phyloP scores from a whole-genome alignment of 2,888 invertebrate species.

The Stictocephala bisonia region DNA sequence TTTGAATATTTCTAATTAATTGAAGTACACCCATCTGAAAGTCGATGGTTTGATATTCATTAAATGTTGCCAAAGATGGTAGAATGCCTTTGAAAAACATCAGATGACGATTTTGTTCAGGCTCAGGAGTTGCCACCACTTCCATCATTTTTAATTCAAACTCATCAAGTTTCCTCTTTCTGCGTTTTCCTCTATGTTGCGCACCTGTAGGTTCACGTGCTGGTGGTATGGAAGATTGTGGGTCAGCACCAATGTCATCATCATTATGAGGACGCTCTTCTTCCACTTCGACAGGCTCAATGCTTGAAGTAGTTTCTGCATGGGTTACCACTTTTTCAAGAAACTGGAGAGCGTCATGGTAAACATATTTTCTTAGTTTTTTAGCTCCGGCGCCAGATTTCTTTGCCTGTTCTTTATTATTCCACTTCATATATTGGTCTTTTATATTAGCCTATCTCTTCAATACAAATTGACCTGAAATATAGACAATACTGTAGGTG shows the following conservation, averaged over 20 bases:
- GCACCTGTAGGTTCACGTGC: background rate
- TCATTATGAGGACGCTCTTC: background rate
- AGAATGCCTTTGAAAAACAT: constrained; percentile 52
- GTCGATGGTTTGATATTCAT: constrained; percentile 50
- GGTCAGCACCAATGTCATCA: background rate
- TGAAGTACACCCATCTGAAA: constrained; percentile 50
- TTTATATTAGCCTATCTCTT: constrained; percentile 48
- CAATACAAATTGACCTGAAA: constrained; percentile 45
- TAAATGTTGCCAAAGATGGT: constrained; percentile 47
- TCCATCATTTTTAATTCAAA: constrained; percentile 41
- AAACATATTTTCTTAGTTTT: constrained; percentile 48
- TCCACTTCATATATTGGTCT: constrained; percentile 39
- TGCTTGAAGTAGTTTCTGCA: constrained; percentile 4
- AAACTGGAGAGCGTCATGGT: constrained; percentile 46
- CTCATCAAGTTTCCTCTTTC: constrained; percentile 25
- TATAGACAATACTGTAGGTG: background rate
- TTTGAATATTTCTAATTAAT: constrained; percentile 47
- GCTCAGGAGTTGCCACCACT: constrained; percentile 28
- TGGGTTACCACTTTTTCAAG: constrained; percentile 30
- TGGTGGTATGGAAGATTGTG: background rate
- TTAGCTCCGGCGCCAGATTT: constrained; percentile 46
- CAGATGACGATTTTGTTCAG: constrained; percentile 48
- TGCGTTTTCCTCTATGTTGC: background rate
- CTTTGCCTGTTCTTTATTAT: constrained; percentile 26
- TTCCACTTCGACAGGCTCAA: background rate